Evolutionary conservation across 2,888 invertebrate genomes (phyloP).

Genomic region (Andrena haemorrhoa): DNA sequence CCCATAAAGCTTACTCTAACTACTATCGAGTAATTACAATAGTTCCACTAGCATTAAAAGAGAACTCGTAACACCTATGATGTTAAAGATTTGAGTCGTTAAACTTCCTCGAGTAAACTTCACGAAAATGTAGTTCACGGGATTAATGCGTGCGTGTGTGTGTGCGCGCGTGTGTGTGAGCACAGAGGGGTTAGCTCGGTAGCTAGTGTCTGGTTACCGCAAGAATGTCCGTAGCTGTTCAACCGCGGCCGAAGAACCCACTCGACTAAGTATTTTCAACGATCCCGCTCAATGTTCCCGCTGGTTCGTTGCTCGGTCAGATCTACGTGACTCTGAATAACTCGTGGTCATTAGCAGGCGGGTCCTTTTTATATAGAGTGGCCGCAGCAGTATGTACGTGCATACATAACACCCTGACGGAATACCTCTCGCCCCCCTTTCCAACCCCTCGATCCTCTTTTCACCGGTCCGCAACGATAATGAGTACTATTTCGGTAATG

Average conservation of each 20-base stretch:
- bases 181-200: slow-evolving; percentile 7
- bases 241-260: slow-evolving; percentile 29
- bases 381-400: slow-evolving; percentile 44
- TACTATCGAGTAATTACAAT: slow-evolving; percentile 13
- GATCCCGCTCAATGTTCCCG: slow-evolving; percentile 31
- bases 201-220: slow-evolving; percentile 32
- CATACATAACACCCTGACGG: slow-evolving; percentile 62
- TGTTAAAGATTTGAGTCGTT: background rate
- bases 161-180: background rate
- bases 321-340: slow-evolving; percentile 80
- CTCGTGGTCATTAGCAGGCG: slow-evolving; percentile 78
- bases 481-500: slow-evolving; percentile 83
- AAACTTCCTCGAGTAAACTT: background rate
- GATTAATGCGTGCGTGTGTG: background rate
- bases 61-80: background rate
- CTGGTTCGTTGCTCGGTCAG: slow-evolving; percentile 39
- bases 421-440: slow-evolving; percentile 57
- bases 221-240: slow-evolving; percentile 38
- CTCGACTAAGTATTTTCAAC: slow-evolving; percentile 51
- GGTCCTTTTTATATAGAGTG: slow-evolving; percentile 55
- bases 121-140: slow-evolving; percentile 16
- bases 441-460: slow-evolving; percentile 42
- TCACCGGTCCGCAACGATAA: slow-evolving; percentile 77
- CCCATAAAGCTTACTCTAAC: background rate
- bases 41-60: background rate